Evolutionary conservation across 2,113 vertebrate species (phyloP), one percentile per base, ranked within the genome.

Genomic region (Sisor rabdophorus): DNA sequence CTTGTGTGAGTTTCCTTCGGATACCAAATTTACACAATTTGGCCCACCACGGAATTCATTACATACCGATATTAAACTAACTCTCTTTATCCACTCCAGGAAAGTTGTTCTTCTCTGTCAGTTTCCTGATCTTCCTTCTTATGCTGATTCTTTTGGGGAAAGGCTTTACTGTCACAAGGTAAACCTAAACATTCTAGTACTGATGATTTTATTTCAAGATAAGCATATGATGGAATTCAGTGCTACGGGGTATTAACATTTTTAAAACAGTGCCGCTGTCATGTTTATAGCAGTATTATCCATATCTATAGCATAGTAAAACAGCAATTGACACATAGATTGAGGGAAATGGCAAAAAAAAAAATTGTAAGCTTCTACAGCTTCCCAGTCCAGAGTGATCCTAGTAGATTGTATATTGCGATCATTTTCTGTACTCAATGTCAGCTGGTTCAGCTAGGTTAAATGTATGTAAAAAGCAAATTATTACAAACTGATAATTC

Each of bases 141-240:
- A 94, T 95, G 92, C 92, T 97, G 78, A 96, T 97, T 78, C 89
- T 97, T 65, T 86, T 97, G 87, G 95, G 95, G 28, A 97, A 97
- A 90, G 95, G 95, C 82, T 96, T 97, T 90, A 96, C 95, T 5
- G 94, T 97, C 87, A 97, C 95, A 85, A 94, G 93, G 92, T 91
- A 79, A 76, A 89, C n/a, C 36, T 17, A 5, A 64, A 15, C 44
- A 48, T 24, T 48, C 15, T 11, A 50, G 24, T 48, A 13, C 28
- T 54, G 2, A 22, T 54, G 8, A 4, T 67, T 44, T 13, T 4
- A 67, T 26, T 65, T 20, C 22, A 22, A 11, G 11, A 32, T 11
- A 30, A 30, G 30, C 2, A 17, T 11, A 7, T 63, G 3, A 9
- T 36, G 20, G 3, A 17, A 63, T 61, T 64, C 11, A n/a, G 30